phyloP scores from a whole-genome alignment of 1,140 invertebrate species.

The Eupristina koningsbergeri region DNA sequence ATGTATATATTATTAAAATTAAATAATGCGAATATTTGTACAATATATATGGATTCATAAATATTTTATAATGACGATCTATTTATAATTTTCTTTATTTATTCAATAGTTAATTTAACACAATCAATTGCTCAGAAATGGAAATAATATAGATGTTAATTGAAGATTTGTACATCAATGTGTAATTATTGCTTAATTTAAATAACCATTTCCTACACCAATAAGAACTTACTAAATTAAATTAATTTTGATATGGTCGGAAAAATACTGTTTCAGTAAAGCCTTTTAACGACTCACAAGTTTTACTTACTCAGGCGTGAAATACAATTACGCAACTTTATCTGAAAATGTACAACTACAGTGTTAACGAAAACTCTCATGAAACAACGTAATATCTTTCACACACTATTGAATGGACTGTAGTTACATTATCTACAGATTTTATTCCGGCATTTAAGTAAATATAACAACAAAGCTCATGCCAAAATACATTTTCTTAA shows the following conservation, averaged over 20 bases:
- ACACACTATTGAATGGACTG: background rate
- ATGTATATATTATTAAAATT: too few relatives aligned
- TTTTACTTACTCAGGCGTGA: background rate
- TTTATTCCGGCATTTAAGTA: background rate
- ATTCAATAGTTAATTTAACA: too few relatives aligned
- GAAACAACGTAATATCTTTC: background rate
- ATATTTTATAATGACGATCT: too few relatives aligned
- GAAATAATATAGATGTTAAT: background rate
- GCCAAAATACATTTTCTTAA: background rate
- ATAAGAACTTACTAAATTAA: background rate
- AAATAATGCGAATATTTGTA: too few relatives aligned
- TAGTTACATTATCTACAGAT: background rate
- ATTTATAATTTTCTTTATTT: too few relatives aligned
- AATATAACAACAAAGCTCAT: background rate
- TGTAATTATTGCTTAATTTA: background rate
- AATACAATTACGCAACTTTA: constrained; percentile 6
- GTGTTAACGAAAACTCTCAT: constrained; percentile 7
- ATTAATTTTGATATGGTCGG: background rate
- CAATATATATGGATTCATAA: too few relatives aligned
- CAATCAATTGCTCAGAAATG: background rate
- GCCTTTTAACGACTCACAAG: background rate
- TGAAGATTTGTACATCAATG: background rate
- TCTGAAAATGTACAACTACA: background rate
- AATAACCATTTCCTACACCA: background rate
- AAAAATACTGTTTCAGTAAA: background rate